Base-by-base conservation (phyloP, 2,797 vertebrate species). In the Peromyscus eremicus region DNA sequence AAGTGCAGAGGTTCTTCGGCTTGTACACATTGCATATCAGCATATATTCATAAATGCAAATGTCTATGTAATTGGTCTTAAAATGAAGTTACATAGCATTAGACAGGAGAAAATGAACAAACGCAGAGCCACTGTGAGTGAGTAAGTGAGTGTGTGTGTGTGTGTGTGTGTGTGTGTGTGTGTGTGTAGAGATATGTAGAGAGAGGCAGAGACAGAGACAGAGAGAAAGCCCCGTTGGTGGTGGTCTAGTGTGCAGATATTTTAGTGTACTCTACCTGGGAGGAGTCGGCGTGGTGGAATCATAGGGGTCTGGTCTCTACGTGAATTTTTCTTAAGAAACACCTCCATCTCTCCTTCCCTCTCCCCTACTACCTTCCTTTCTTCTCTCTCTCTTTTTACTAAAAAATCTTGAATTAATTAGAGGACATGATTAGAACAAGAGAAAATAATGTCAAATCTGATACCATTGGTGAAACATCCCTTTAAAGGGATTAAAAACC, bases 31-130 rank as follows among this genome's bases (percentile, higher is more conserved):
- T 85, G 91, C 17, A 32, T 46, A 62, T 43, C 27, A 83, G 60
- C 62, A 34, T 92, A 73, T 90, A 89, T 83, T 92, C 80, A 79
- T 97, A 86, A 97, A 88, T 91, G 86, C 82, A 92, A 92, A 81
- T 73, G 32, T 49, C 70, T 84, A 92, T 85, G 92, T 96, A 96
- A 92, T 96, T 97, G 62, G 85, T 46, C 94, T 96, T 96, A 95
- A 92, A 92, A 90, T 97, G 75, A 95, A 96, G 83, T 96, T 89
- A 88, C 84, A 57, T 92, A 73, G 46, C 57, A 92, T 90, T 95
- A 92, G 73, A 94, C 37, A 73, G 46, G 43, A 71, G 66, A 57
- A 57, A 96, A 96, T 95, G 85, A 98, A 94, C 84, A 64, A 80
- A 97, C 91, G 88, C 40, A 87, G 76, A 91, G 32, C 29, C 55